Evolutionary conservation across 64 coral and sea anemone genomes (phyloP).

Genomic region (Trachythela sp.): DNA sequence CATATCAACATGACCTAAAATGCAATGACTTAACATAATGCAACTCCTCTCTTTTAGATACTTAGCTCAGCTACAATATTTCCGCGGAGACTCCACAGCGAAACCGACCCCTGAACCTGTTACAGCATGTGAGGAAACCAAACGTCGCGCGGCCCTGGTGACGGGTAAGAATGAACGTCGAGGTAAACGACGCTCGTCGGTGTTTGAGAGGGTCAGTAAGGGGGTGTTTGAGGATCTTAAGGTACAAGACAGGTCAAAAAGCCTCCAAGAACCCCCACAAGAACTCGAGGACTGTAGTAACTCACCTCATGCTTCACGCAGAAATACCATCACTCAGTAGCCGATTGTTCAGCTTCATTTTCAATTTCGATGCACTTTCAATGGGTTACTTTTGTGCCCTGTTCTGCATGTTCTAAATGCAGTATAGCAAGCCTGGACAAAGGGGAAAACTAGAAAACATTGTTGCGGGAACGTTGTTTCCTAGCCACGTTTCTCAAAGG

Average conservation of each 20-base stretch:
- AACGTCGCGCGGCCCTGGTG: background rate
- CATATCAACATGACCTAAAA: too few species aligned
- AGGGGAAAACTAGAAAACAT: too few species aligned
- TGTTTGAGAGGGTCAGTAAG: slow-evolving; percentile 19
- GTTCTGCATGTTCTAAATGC: too few species aligned
- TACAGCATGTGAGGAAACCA: background rate
- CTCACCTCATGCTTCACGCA: background rate
- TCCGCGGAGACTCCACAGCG: background rate
- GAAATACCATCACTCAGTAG: background rate
- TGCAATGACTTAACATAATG: too few species aligned
- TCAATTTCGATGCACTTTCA: too few species aligned
- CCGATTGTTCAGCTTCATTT: too few species aligned
- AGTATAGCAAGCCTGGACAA: too few species aligned
- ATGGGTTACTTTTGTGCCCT: too few species aligned
- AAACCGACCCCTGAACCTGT: background rate
- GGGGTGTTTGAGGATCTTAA: background rate
- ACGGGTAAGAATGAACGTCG: background rate
- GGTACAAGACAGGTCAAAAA: background rate
- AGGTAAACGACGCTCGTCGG: background rate
- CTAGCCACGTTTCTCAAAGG: too few species aligned
- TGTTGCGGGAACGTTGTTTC: too few species aligned
- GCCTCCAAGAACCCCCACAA: background rate
- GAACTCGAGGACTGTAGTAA: background rate
- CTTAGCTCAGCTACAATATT: background rate
- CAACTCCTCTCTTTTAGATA: background rate